Percentiles rank a stretch among this genome's conserved stretches.
Conservation (phyloP, 2,888 invertebrate genomes). For the Melanostoma mellinum region DNA sequence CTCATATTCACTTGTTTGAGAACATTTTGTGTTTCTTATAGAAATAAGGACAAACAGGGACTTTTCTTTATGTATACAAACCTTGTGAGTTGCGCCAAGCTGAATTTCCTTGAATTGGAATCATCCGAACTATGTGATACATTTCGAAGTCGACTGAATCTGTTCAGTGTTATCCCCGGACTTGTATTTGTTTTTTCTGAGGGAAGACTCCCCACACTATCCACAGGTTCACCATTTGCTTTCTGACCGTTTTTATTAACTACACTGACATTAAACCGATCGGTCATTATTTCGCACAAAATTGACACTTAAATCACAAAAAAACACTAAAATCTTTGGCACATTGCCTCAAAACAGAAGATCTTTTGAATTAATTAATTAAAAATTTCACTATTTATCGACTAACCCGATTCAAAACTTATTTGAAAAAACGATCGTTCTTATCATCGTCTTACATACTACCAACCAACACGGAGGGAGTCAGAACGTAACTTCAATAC, state of each 20-base stretch:
- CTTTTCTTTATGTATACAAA: slow-evolving; percentile 73
- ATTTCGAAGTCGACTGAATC: slow-evolving; percentile 76
- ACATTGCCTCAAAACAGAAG: neutral
- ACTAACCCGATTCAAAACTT: slow-evolving; percentile 7
- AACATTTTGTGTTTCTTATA: too few species aligned
- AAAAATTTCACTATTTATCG: slow-evolving; percentile 26
- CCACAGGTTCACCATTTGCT: slow-evolving; percentile 42
- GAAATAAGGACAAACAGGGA: too few species aligned
- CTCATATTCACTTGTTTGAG: too few species aligned
- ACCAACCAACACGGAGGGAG: neutral
- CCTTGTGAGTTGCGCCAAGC: slow-evolving; percentile 81
- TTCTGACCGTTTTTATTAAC: slow-evolving; percentile 74
- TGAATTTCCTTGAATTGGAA: slow-evolving; percentile 78
- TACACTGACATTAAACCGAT: slow-evolving; percentile 79
- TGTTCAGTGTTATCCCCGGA: slow-evolving; percentile 46
- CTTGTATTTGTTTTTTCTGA: slow-evolving; percentile 37
- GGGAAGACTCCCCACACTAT: slow-evolving; percentile 49
- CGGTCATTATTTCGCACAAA: slow-evolving; percentile 75
- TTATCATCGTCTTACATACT: slow-evolving; percentile 20
- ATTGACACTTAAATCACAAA: neutral
- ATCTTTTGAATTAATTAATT: neutral
- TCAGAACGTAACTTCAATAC: slow-evolving; percentile 33
- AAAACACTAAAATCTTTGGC: slow-evolving; percentile 4
- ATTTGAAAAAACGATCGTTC: slow-evolving; percentile 24
- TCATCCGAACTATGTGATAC: slow-evolving; percentile 75